These are phyloP conservation scores for Oostethus manadensis DNA, from an alignment of 2,113 vertebrate genomes.

Conservation along the genomic window DNA sequence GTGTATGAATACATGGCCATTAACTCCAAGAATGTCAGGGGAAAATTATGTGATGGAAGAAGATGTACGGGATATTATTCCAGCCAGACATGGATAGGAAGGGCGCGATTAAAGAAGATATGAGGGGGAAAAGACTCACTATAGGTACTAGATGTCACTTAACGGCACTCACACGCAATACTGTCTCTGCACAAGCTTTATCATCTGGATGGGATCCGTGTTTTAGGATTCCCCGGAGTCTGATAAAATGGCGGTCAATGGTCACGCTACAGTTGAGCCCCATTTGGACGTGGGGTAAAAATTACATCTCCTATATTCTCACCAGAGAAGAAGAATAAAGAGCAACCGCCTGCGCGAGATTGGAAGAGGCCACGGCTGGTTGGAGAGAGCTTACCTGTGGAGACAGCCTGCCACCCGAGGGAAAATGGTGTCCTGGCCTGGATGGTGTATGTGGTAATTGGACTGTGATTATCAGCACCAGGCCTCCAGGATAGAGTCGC, in stretches of 20 bases:
- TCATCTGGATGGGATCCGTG: conserved; percentile 37
- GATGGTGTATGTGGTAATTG: conserved; percentile 86
- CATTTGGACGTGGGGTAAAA: conserved; percentile 44
- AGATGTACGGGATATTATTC: conserved; percentile 19
- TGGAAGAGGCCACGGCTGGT: conserved; percentile 61
- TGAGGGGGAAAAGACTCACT: conserved; percentile 21
- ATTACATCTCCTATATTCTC: conserved; percentile 56
- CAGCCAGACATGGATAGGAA: conserved; percentile 24
- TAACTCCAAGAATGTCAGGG: no score
- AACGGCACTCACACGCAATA: conserved; percentile 47
- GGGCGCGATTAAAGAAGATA: conserved; percentile 33
- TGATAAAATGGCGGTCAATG: conserved; percentile 51
- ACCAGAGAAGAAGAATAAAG: conserved; percentile 36
- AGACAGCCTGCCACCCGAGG: conserved; percentile 96
- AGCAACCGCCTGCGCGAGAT: conserved; percentile 38
- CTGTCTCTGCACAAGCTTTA: conserved; percentile 31
- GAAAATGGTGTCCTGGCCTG: conserved; percentile 96
- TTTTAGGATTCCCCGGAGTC: conserved; percentile 44
- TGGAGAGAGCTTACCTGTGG: conserved; percentile 83
- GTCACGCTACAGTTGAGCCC: conserved; percentile 35
- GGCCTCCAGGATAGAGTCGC: conserved; percentile 95
- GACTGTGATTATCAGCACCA: conserved; percentile 96
- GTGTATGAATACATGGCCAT: no score
- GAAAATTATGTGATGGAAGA: background rate
- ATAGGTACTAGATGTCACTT: conserved; percentile 23